These are phyloP conservation scores for Karalla daura DNA, from an alignment of 2,797 vertebrate genomes.

Conservation along the genomic window DNA sequence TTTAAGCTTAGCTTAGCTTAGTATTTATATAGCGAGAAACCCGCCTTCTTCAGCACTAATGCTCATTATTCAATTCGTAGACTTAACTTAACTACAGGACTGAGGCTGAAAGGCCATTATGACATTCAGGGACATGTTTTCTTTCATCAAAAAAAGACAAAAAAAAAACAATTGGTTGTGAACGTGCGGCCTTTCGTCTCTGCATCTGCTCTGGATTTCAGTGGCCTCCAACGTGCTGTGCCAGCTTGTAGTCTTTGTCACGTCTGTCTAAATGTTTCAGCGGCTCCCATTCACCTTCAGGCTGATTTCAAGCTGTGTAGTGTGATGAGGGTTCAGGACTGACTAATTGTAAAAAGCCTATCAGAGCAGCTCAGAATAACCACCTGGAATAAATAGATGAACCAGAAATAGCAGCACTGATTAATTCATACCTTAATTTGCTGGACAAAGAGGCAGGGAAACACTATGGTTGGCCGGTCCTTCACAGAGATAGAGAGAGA, in stretches of 20 bases:
- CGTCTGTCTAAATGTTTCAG: not conserved
- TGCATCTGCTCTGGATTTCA: conserved; percentile 12
- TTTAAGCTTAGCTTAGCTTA: too few relatives aligned
- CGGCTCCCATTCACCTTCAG: conserved; percentile 9
- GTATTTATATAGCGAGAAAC: too few relatives aligned
- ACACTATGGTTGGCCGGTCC: not conserved
- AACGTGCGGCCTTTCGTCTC: conserved; percentile 23
- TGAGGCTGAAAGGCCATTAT: too few relatives aligned
- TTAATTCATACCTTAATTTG: conserved; percentile 11
- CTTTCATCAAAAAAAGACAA: too few relatives aligned
- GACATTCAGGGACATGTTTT: not conserved
- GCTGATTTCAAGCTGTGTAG: conserved; percentile 21
- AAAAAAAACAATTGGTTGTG: too few relatives aligned
- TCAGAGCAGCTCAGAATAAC: conserved; percentile 13
- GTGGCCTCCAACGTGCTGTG: conserved; percentile 1
- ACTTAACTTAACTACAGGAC: too few relatives aligned
- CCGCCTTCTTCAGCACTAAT: too few relatives aligned
- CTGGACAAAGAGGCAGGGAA: not conserved
- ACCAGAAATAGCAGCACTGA: conserved; percentile 20
- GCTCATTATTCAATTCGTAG: too few relatives aligned
- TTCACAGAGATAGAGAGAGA: not conserved
- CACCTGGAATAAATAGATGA: conserved; percentile 17
- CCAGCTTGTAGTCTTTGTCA: not conserved
- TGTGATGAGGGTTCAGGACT: conserved; percentile 17
- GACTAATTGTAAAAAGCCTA: conserved; percentile 22